Base-by-base conservation (phyloP, 2,113 vertebrate species). In the Erinaceus europaeus region DNA sequence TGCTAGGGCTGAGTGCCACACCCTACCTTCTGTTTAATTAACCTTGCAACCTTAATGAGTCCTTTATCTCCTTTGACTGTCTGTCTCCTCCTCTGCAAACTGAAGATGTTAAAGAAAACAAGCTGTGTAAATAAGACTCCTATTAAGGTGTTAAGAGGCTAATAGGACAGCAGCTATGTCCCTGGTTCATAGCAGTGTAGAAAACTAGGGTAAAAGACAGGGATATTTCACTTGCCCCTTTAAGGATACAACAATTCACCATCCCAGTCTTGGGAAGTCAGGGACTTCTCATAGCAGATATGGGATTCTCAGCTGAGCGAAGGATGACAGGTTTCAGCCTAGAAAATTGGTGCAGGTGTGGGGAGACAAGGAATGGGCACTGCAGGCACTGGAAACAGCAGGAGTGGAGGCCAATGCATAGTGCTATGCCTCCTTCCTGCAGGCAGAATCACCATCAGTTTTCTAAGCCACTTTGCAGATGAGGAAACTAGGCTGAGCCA, bases 401-500 rank as follows among this genome's bases (percentile, higher is more conserved):
- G 20, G 46, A 50, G 23, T 5, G 1, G 15, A 23, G 48, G 40
- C 18, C 18, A 10, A 12, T 11, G 44, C 6, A 3, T 12, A 0
- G 0, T 1, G 1, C 27, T 72, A n/a, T 34, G 68, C 64, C 9
- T 21, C 25, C n/a, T 2, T 21, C 21, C 9, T 17, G 3, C 2
- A 8, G 46, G 21, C 0, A 27, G 32, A 1, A 1, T 25, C 69
- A 36, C 48, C 5, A 36, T 27, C 36, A 21, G 4, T 50, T 69
- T 20, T 4, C 50, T 9, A 18, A 50, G 17, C 40, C 38, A 59
- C 21, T 69, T 75, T 55, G 29, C 40, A 80, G 71, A 48, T 75
- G 38, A 64, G 38, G 68, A 85, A 48, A 46, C 52, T 1, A 9
- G 34, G 46, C 59, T 72, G 36, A 84, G 78, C 3, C 21, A 38